Evolutionary conservation across 2,797 vertebrate species (phyloP).

Genomic region (Pitangus sulphuratus): DNA sequence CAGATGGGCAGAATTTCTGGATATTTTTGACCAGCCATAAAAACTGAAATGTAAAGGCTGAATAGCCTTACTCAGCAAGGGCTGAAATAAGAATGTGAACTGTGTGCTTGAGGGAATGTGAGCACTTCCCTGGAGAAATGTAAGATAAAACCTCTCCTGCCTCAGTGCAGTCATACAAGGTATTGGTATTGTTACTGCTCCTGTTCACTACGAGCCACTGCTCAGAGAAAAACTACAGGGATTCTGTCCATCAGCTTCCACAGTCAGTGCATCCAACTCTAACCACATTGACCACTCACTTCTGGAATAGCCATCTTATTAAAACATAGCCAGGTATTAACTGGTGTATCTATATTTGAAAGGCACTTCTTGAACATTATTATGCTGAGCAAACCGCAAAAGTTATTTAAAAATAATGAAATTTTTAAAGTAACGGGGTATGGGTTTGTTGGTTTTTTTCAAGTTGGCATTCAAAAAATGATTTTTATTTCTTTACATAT

Average conservation of each 20-base stretch:
- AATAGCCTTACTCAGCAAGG: background rate
- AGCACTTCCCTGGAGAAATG: background rate
- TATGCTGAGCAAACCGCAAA: background rate
- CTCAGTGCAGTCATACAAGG: background rate
- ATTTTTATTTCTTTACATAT: constrained; percentile 63
- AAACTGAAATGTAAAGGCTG: background rate
- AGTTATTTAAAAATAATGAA: background rate
- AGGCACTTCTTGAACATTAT: background rate
- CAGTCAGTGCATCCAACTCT: background rate
- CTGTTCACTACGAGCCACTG: background rate
- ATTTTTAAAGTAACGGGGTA: background rate
- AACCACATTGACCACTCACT: background rate
- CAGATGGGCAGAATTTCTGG: background rate
- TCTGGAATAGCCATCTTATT: constrained; percentile 46
- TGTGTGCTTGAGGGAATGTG: background rate
- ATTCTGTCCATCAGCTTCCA: background rate
- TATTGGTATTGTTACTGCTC: background rate
- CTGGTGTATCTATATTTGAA: background rate
- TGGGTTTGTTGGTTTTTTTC: background rate
- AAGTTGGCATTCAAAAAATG: constrained; percentile 34
- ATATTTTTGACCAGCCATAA: background rate
- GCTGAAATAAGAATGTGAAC: background rate
- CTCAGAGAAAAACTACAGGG: background rate
- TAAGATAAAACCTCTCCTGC: background rate
- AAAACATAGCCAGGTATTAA: background rate